Conservation (phyloP, 2,888 invertebrate species). For the Drosophila neoperkinsi region DNA sequence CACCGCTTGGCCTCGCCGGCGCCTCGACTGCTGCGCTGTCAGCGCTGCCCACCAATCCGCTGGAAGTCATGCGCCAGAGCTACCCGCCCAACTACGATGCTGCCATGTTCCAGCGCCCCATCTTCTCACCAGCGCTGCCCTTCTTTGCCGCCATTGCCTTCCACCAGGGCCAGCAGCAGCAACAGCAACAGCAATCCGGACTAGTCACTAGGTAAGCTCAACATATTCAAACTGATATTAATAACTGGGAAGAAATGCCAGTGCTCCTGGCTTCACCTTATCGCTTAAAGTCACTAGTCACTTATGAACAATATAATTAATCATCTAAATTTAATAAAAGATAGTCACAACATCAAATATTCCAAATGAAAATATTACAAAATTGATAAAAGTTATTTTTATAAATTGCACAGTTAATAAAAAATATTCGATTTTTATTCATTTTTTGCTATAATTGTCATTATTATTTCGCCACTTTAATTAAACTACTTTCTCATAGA, state of each 20-base stretch:
- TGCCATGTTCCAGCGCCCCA: constrained; percentile 84
- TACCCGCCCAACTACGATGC: constrained; percentile 84
- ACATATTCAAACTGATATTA: background rate
- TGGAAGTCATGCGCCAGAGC: constrained; percentile 86
- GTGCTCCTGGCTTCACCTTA: background rate
- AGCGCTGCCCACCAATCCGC: constrained; percentile 63
- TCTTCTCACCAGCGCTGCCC: constrained; percentile 84
- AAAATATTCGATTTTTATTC: background rate
- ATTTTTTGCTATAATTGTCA: background rate
- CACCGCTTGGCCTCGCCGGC: constrained; percentile 51
- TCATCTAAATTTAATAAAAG: background rate
- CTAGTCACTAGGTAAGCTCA: constrained; percentile 78
- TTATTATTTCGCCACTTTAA: background rate
- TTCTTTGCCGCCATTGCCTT: constrained; percentile 85
- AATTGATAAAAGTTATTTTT: background rate
- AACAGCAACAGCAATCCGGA: constrained; percentile 83
- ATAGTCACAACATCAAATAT: background rate
- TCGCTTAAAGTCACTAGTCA: background rate
- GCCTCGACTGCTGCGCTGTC: constrained; percentile 45
- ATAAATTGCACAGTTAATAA: background rate
- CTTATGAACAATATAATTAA: background rate
- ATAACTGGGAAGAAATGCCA: background rate
- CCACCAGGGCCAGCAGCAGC: constrained; percentile 84
- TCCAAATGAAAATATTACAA: background rate
- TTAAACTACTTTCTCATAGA: background rate